These are phyloP conservation scores for Steatornis caripensis DNA, from an alignment of 2,113 vertebrate genomes.

Conservation along the genomic window DNA sequence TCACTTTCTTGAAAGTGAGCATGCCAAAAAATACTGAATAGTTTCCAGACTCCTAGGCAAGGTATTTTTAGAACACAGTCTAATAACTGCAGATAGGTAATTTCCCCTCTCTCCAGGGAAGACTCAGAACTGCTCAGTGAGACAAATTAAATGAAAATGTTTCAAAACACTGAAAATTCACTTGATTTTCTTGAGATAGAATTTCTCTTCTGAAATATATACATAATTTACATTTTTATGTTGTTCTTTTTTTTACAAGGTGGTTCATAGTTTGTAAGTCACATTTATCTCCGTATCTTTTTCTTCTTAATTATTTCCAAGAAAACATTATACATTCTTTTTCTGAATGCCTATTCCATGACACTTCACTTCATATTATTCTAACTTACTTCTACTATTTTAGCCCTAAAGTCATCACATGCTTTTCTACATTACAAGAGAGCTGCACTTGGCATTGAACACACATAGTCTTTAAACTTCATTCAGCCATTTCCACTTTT, in stretches of 20 bases:
- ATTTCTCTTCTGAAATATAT: neutral
- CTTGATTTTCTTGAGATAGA: neutral
- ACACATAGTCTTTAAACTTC: neutral
- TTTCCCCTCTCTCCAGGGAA: neutral
- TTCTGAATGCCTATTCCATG: neutral
- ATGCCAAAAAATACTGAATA: neutral
- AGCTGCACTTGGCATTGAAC: neutral
- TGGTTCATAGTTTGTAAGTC: neutral
- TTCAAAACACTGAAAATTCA: neutral
- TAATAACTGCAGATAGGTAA: neutral
- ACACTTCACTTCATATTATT: neutral
- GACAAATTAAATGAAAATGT: neutral
- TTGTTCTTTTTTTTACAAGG: neutral
- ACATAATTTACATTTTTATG: neutral
- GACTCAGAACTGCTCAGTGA: neutral
- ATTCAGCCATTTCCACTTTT: neutral
- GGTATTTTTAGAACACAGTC: neutral
- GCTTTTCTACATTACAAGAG: neutral
- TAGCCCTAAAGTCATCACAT: neutral
- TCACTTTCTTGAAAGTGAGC: neutral
- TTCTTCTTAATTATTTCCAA: neutral
- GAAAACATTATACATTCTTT: neutral
- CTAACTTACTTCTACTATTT: neutral
- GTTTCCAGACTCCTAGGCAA: neutral
- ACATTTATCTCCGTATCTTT: neutral